phyloP scores from a whole-genome alignment of 2,888 invertebrate species.

The Dasypolia templi region DNA sequence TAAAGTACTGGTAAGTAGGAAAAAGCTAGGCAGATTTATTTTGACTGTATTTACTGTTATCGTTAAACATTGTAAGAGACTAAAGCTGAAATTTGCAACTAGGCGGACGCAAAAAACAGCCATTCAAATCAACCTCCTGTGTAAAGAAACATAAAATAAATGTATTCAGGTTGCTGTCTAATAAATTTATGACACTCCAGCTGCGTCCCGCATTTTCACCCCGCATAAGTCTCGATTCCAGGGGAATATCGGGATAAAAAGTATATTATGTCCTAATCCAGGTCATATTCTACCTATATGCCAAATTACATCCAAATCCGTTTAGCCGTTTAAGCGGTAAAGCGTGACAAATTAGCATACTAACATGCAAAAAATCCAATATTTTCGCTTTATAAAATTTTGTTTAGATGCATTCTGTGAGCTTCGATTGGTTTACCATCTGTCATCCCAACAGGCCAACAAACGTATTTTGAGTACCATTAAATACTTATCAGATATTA shows the following conservation, averaged over 20 bases:
- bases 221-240: too few relatives aligned
- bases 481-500: slow-evolving; percentile 47
- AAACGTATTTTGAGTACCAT: slow-evolving; percentile 27
- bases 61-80: background rate
- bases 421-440: slow-evolving; percentile 8
- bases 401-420: background rate
- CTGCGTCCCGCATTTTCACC: too few relatives aligned
- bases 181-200: slow-evolving; percentile 12
- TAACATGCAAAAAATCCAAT: too few relatives aligned
- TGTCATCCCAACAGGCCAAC: background rate
- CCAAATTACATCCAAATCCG: too few relatives aligned
- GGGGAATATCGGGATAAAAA: too few relatives aligned
- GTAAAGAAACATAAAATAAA: background rate
- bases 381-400: too few relatives aligned
- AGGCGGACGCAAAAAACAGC: background rate
- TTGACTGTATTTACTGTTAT: too few relatives aligned
- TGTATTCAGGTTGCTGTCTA: background rate
- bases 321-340: too few relatives aligned
- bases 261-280: too few relatives aligned
- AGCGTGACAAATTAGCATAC: too few relatives aligned
- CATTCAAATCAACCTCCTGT: background rate
- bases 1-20: background rate
- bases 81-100: background rate
- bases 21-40: background rate
- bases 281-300: too few relatives aligned